Evolutionary conservation across 2,797 vertebrate species (phyloP).

Genomic region (Pelobates cultripes): DNA sequence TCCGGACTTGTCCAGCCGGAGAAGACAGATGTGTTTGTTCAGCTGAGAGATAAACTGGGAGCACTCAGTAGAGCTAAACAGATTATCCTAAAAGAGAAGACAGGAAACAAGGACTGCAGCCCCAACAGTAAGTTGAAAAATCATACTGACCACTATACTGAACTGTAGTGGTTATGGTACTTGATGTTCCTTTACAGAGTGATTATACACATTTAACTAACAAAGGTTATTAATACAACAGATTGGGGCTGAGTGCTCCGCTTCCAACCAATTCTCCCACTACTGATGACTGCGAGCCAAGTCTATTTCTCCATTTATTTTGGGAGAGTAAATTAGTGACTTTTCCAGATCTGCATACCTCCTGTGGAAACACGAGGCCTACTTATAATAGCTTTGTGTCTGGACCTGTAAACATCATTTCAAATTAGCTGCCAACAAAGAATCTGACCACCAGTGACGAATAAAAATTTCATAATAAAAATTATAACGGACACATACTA

Average conservation of each 20-base stretch:
- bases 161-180: too few relatives aligned
- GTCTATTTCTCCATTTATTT: background rate
- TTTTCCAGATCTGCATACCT: background rate
- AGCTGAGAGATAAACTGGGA: too few relatives aligned
- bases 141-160: too few relatives aligned
- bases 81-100: too few relatives aligned
- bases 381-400: background rate
- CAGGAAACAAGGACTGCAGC: too few relatives aligned
- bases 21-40: too few relatives aligned
- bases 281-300: background rate
- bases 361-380: background rate
- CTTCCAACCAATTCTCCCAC: background rate
- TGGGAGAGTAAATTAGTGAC: background rate
- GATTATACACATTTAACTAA: too few relatives aligned
- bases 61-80: too few relatives aligned
- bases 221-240: background rate
- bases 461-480: background rate
- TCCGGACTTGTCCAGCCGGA: too few relatives aligned
- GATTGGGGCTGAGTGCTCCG: background rate
- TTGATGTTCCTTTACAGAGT: too few relatives aligned
- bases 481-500: background rate
- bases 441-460: background rate
- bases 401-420: background rate
- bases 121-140: too few relatives aligned
- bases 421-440: background rate